Percentiles rank a stretch among this genome's conserved stretches.
These are phyloP conservation scores for Actinia tenebrosa DNA, from an alignment of 64 coral and sea anemone genomes.

Conservation along the genomic window DNA sequence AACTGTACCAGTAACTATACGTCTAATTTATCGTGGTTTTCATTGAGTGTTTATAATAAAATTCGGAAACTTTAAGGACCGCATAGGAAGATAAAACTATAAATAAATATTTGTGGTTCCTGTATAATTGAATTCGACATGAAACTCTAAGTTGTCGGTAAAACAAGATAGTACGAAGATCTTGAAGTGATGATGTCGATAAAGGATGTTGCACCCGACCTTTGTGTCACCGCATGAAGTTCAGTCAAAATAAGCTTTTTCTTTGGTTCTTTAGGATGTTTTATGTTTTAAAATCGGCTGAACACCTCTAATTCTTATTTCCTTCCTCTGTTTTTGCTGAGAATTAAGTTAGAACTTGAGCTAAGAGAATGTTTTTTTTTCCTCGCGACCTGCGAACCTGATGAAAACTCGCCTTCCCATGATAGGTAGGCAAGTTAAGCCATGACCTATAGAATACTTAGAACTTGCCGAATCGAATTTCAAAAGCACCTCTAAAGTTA, in stretches of 20 bases:
- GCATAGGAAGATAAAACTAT: not conserved
- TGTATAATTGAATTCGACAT: not conserved
- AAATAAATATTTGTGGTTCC: not conserved
- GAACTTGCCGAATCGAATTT: not conserved
- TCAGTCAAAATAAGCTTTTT: not conserved
- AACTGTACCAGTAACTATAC: too few species aligned
- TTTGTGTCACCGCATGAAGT: not conserved
- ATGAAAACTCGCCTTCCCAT: not conserved
- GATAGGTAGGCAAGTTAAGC: not conserved
- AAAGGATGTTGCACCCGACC: not conserved
- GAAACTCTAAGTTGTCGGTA: not conserved
- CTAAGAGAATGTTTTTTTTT: not conserved
- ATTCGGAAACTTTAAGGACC: not conserved
- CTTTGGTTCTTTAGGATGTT: not conserved
- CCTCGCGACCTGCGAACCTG: not conserved
- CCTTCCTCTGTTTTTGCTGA: not conserved
- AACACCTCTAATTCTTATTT: not conserved
- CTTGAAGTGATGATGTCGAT: not conserved
- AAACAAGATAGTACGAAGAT: not conserved
- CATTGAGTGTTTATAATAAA: not conserved
- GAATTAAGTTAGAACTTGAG: not conserved
- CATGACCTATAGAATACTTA: not conserved
- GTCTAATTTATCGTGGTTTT: not conserved
- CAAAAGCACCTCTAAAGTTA: not conserved
- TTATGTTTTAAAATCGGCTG: not conserved